Conservation (phyloP, 2,888 invertebrate genomes). For the Drosophila subquinaria region DNA sequence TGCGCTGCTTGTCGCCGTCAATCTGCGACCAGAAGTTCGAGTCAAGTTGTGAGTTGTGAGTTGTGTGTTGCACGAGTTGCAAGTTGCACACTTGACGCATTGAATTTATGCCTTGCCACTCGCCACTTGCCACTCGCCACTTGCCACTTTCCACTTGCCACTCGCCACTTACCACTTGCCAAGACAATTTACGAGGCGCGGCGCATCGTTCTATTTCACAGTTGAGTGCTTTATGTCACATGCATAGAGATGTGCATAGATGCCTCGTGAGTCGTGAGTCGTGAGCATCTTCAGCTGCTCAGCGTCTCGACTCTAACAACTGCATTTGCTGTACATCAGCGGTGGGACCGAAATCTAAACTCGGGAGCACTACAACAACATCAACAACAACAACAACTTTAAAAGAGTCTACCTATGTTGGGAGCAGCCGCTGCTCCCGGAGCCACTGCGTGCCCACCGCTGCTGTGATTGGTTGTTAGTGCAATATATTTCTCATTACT, state of each 20-base stretch:
- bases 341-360: too few relatives aligned
- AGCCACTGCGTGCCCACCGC: too few relatives aligned
- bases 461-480: too few relatives aligned
- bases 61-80: constrained; percentile 12
- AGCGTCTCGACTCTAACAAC: too few relatives aligned
- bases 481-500: too few relatives aligned
- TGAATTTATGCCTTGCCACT: constrained; percentile 55
- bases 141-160: constrained; percentile 29
- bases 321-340: too few relatives aligned
- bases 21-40: constrained; percentile 40
- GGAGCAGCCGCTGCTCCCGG: too few relatives aligned
- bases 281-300: too few relatives aligned
- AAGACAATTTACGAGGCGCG: constrained; percentile 52
- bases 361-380: too few relatives aligned
- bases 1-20: constrained; percentile 57
- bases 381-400: too few relatives aligned
- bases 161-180: constrained; percentile 43
- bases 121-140: constrained; percentile 22
- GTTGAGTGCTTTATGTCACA: constrained; percentile 45
- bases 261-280: not conserved
- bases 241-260: constrained; percentile 24
- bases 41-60: constrained; percentile 13
- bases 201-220: constrained; percentile 40
- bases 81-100: constrained; percentile 55
- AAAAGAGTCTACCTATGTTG: too few relatives aligned